These are phyloP conservation scores for Steatornis caripensis DNA, from an alignment of 2,113 vertebrate genomes.

Conservation along the genomic window DNA sequence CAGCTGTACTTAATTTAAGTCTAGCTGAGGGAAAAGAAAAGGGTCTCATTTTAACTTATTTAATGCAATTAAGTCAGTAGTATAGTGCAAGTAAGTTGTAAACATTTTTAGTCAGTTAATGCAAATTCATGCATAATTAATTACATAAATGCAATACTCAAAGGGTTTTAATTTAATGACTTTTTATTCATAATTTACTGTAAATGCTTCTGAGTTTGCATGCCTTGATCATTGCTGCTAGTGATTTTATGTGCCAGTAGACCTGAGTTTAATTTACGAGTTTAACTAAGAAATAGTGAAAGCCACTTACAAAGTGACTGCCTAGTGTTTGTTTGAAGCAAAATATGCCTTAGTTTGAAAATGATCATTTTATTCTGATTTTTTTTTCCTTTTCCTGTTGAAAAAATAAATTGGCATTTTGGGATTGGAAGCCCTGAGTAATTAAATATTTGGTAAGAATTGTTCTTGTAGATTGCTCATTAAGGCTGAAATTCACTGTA, in stretches of 20 bases:
- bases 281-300: conserved; percentile 79
- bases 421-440: conserved; percentile 83
- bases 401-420: conserved; percentile 60
- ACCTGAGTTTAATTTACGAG: conserved; percentile 82
- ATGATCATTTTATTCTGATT: conserved; percentile 17
- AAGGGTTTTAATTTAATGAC: conserved; percentile 83
- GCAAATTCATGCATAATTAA: conserved; percentile 69
- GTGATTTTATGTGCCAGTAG: conserved; percentile 85
- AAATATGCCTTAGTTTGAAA: conserved; percentile 67
- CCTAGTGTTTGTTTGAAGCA: conserved; percentile 73
- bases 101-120: conserved; percentile 66
- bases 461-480: conserved; percentile 56
- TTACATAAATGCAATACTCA: conserved; percentile 80
- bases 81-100: conserved; percentile 62
- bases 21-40: conserved; percentile 5
- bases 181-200: conserved; percentile 81
- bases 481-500: conserved; percentile 14
- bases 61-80: conserved; percentile 51
- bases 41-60: conserved; percentile 42
- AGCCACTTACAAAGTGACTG: conserved; percentile 86
- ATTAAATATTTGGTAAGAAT: conserved; percentile 74
- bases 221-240: conserved; percentile 88
- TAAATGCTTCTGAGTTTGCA: conserved; percentile 88
- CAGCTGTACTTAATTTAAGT: conserved; percentile 29
- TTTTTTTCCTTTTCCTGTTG: conserved; percentile 31